Evolutionary conservation across 2,888 invertebrate genomes (phyloP), one percentile per base, ranked within the genome.

Genomic region (Halictus ligatus): DNA sequence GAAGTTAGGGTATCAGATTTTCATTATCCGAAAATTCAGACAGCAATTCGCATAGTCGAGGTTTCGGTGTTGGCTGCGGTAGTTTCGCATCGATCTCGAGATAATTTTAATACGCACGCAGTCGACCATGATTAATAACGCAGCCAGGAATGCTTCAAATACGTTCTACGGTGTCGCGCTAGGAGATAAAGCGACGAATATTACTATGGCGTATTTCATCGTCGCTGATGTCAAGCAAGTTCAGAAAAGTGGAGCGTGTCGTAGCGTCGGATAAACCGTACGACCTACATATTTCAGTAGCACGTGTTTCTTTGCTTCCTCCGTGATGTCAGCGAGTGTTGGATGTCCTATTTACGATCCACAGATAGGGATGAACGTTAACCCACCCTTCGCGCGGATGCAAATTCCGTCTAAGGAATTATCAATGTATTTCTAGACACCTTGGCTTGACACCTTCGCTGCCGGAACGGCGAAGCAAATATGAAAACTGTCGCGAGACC

Each of bases 251-350:
- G 75, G 75, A 75, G 60, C 86, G 77, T 48, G 64, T 60, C 76
- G 72, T 54, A 29, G 48, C 67, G 83, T 83, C 78, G 84, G 84
- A 80, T 86, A 84, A 84, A 81, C 75, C 80, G 86, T 64, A n/a
- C 84, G 81, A 84, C 86, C 84, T 81, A 81, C 86, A 86, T 86
- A 84, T 86, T 86, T 86, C 86, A 84, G 78, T 76, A 72, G 75
- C 80, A 84, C 78, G 72, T 84, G 86, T 80, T 84, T 81, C 84
- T 85, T 80, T 84, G 50, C 58, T 75, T 64, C 58, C 10, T 54
- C 46, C 54, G 50, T 50, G 77, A 83, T 74, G 85, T 80, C 81
- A 73, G 67, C 54, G 75, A 75, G 75, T 60, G 75, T 74, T 69
- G 75, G 75, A 60, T 78, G 86, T 54, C 60, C 84, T 29, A 81